Base-by-base conservation (phyloP, 1,140 invertebrate species). In the Mya arenaria region DNA sequence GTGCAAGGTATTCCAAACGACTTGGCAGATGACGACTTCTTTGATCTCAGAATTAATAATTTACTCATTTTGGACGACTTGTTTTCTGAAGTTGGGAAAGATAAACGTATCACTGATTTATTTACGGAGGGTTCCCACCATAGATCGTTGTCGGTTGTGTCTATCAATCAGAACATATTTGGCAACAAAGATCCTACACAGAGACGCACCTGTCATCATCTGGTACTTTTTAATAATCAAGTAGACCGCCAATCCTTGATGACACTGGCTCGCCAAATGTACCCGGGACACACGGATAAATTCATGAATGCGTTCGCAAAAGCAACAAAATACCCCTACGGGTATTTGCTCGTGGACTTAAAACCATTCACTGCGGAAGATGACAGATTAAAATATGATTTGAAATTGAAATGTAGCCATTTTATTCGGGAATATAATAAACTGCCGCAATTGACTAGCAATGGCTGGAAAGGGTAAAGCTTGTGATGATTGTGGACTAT, bases 71-170 rank as follows among this genome's bases (percentile, higher is more conserved):
- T 75, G n/a, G 72, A 75, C 30, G 72, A 75, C 34, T 37, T 75
- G 34, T 15, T 75, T 13, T 52, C 79, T 32, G 69, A 32, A 15
- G 8, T 60, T 63, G 39, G 52, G 10, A 82, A 82, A 23, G 79
- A 82, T 65, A 10, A 28, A 6, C 36, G 78, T 30, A 72, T 81
- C 17, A 82, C 58, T 25, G 79, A 73, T 37, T 55, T 82, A 36
- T 82, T 82, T 73, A 82, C 79, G 6, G 79, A 73, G 28, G 71
- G 69, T 32, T 74, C 68, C 25, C 69, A 68, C 39, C 60, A 82
- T 39, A 74, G 60, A 44, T 68, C 34, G 13, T 28, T 68, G 25
- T 68, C 65, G 4, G 37, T 68, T 44, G 69, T 41, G n/a, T 39
- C 65, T 44, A 69, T 69, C 39, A 69, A 69, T 25, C 65, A 69